A percentile compares a stretch with the other conserved stretches of the same genome.
Conservation (phyloP, 2,888 invertebrate species). For the Brachyptera risi region DNA sequence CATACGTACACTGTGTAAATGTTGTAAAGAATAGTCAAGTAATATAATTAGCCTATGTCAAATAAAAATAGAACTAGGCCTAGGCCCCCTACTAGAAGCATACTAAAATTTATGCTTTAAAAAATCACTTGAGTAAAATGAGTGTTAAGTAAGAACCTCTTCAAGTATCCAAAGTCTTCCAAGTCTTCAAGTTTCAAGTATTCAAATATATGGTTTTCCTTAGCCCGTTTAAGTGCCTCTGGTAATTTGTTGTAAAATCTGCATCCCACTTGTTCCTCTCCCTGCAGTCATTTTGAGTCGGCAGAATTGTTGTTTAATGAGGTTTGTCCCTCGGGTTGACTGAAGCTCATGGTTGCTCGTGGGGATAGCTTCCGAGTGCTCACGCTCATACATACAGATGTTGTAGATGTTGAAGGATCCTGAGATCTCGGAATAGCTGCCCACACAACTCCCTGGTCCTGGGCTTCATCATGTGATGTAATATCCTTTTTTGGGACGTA, state of each 20-base stretch:
- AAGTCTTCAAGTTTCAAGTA: not conserved
- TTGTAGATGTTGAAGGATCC: not conserved
- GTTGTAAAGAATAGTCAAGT: not conserved
- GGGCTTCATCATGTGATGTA: not conserved
- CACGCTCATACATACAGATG: not conserved
- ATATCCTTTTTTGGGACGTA: not conserved
- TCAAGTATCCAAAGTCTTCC: not conserved
- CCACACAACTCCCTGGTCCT: not conserved
- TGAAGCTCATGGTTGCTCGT: not conserved
- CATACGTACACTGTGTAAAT: not conserved
- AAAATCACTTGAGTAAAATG: not conserved
- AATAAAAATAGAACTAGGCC: too few relatives aligned
- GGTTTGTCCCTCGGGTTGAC: too few relatives aligned
- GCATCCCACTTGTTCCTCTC: not conserved
- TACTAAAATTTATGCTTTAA: not conserved
- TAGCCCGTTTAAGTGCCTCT: too few relatives aligned
- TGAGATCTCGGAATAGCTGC: not conserved
- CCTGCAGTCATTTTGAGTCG: not conserved
- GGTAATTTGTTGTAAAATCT: not conserved
- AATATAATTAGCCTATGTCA: not conserved
- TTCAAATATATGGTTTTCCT: not conserved
- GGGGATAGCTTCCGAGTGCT: not conserved
- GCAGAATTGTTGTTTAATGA: not conserved
- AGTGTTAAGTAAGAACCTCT: too few relatives aligned
- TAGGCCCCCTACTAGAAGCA: too few relatives aligned